These are phyloP conservation scores for Elaphurus davidianus DNA, from an alignment of 2,113 vertebrate species.

Conservation along the genomic window DNA sequence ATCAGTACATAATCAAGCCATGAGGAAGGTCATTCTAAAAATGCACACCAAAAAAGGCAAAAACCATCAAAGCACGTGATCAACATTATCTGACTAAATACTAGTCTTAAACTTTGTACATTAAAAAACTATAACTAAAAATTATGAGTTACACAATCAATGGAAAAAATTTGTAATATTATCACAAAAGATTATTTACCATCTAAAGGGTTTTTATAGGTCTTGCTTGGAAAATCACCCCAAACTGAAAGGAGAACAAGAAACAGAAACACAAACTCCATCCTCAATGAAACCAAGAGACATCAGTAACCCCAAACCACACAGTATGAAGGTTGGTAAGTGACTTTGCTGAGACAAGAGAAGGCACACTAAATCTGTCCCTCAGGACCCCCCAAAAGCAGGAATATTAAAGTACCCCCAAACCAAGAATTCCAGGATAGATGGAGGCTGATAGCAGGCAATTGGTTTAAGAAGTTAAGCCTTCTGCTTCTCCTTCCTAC, in stretches of 20 bases:
- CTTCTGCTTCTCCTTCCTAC: not conserved
- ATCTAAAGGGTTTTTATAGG: not conserved
- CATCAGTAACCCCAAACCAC: conserved; percentile 39
- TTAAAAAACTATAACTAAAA: not conserved
- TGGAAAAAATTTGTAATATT: not conserved
- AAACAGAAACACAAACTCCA: conserved; percentile 47
- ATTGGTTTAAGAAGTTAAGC: not conserved
- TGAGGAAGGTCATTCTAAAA: not conserved
- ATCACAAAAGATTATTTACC: conserved; percentile 23
- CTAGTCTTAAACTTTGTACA: not conserved
- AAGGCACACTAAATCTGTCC: not conserved
- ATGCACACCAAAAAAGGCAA: not conserved
- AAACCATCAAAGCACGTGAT: not conserved
- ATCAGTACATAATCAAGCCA: not conserved
- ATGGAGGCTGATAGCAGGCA: not conserved
- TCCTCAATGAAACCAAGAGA: conserved; percentile 30
- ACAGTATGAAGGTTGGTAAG: not conserved
- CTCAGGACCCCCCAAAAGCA: not conserved
- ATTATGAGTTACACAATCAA: not conserved
- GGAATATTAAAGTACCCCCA: not conserved
- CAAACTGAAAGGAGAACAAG: conserved; percentile 63
- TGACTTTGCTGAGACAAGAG: not conserved
- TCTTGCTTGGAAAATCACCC: conserved; percentile 17
- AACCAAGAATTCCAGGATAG: not conserved
- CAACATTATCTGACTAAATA: not conserved